Evolutionary conservation across 2,888 invertebrate species (phyloP).

Genomic region (Venusia cambrica): DNA sequence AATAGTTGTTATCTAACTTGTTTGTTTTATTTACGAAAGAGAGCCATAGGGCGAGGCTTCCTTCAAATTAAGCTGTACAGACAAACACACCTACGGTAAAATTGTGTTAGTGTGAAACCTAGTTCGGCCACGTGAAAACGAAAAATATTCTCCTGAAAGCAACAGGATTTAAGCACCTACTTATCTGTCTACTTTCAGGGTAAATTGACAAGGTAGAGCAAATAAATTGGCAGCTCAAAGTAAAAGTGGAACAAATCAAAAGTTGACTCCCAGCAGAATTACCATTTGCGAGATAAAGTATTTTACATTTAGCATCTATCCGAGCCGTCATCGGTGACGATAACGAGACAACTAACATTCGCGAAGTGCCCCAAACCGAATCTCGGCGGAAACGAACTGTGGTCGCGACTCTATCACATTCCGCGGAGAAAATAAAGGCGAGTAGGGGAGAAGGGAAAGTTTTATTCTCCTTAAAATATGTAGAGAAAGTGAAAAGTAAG

Average conservation of each 20-base stretch:
- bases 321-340: constrained; percentile 46
- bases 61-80: too few species aligned
- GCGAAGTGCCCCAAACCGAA: constrained; percentile 43
- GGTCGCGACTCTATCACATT: constrained; percentile 59
- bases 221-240: constrained; percentile 25
- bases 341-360: constrained; percentile 64
- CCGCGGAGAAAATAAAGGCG: constrained; percentile 62
- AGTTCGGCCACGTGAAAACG: too few species aligned
- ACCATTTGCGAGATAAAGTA: constrained; percentile 48
- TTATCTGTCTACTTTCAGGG: constrained; percentile 5
- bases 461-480: constrained; percentile 81
- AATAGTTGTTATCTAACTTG: too few species aligned
- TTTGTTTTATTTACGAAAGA: too few species aligned
- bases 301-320: constrained; percentile 53
- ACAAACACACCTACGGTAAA: too few species aligned
- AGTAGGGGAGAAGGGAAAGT: constrained; percentile 67
- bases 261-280: constrained; percentile 55
- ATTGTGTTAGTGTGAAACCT: too few species aligned
- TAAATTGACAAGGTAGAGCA: constrained; percentile 22
- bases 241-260: constrained; percentile 35
- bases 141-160: constrained; percentile 1
- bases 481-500: constrained; percentile 81
- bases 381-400: constrained; percentile 45
- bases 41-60: too few species aligned
- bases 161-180: background rate